Evolutionary conservation across 2,888 invertebrate genomes (phyloP), one percentile per base, ranked within the genome.

Genomic region (Nemotelus nigrinus): DNA sequence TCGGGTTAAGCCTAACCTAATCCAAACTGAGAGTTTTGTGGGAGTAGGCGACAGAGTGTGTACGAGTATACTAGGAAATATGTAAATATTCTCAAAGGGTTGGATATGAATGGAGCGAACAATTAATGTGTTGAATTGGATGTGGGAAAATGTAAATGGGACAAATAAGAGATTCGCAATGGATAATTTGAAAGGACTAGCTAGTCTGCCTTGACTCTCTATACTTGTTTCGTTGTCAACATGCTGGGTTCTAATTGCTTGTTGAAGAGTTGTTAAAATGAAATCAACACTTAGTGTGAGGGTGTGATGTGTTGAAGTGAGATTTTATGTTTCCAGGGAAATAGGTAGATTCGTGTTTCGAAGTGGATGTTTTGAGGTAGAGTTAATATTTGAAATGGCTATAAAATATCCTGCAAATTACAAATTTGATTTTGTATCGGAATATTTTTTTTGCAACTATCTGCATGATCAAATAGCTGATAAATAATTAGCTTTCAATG

Each of bases 41-140:
- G 25, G 25, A 25, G 25, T 25, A 25, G 25, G 25, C 25, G 25
- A 25, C 25, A 25, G 25, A 25, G 25, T 25, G 25, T 25, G 25
- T 25, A 25, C 25, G 25, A 25, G 0, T 25, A 25, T 25, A 25
- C 25, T 25, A 25, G 25, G 25, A 25, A 25, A 25, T 25, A 25
- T 25, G 25, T 25, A 25, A 25, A 25, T 25, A 25, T 25, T 25
- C 25, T 25, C 25, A 25, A 25, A 25, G 25, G 25, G 25, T 25
- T 25, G 25, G 25, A 25, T 25, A 25, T 25, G 25, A 25, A 25
- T 25, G 25, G 60, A 41, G 43, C 60, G 60, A 60, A 43, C 60
- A 60, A 60, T 60, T 60, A 60, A 41, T 60, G 60, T 60, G 60
- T 60, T 39, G 60, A 60, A 60, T 60, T 25, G 25, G 25, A 43